Evolutionary conservation across 2,113 vertebrate genomes (phyloP).

Genomic region (Corydoras sp.): DNA sequence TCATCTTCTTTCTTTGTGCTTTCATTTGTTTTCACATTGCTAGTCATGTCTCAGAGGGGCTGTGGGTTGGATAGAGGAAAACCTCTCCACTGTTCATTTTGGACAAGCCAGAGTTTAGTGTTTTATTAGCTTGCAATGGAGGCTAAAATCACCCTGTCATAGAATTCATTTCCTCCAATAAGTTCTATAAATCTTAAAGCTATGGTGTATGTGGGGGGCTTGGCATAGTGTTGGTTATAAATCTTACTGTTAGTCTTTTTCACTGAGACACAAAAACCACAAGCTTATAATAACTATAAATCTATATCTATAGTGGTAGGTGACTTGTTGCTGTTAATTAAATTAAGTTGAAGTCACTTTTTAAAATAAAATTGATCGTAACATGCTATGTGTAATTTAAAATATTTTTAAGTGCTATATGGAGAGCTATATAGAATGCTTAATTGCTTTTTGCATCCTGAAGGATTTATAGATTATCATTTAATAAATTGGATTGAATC

Average conservation of each 20-base stretch:
- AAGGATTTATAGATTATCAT: no score
- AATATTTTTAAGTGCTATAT: no score
- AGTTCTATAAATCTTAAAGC: constrained; percentile 21
- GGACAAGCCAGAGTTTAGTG: not conserved
- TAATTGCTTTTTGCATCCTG: no score
- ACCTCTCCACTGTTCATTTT: not conserved
- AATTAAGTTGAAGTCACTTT: not conserved
- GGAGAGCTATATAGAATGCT: no score
- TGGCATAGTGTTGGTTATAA: not conserved
- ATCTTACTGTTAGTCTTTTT: constrained; percentile 11
- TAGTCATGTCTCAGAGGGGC: no score
- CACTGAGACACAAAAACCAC: not conserved
- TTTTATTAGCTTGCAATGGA: not conserved
- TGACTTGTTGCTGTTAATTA: not conserved
- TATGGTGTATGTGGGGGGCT: not conserved
- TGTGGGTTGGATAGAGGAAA: not conserved
- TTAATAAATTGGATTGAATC: no score
- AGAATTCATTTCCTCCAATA: constrained; percentile 3
- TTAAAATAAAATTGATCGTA: not conserved
- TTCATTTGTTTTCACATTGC: no score
- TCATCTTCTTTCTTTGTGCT: no score
- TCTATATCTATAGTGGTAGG: not conserved
- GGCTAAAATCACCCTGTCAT: constrained; percentile 2
- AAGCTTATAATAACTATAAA: not conserved
- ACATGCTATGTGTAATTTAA: not conserved